Evolutionary conservation across 2,888 invertebrate genomes (phyloP).

Genomic region (Priocnemis perturbator): DNA sequence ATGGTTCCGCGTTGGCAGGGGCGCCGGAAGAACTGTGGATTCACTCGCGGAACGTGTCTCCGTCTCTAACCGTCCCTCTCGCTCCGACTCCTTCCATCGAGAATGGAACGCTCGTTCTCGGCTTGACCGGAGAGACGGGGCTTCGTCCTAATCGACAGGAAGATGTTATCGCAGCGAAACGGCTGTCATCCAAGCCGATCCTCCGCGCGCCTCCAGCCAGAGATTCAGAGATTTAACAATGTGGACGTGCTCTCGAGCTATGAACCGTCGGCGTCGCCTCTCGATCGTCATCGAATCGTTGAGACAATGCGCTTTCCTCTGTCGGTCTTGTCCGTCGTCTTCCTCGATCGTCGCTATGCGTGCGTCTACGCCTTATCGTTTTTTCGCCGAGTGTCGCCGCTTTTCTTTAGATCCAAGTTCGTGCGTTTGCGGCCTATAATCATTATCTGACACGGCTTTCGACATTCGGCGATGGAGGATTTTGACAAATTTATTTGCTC

Average conservation of each 20-base stretch:
- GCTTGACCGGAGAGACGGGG: neutral
- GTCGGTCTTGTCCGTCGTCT: neutral
- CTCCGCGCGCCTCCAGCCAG: slow-evolving; percentile 38
- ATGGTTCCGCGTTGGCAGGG: slow-evolving; percentile 36
- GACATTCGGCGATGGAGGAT: slow-evolving; percentile 1
- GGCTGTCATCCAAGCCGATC: slow-evolving; percentile 28
- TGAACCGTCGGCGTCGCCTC: neutral
- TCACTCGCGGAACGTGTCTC: slow-evolving; percentile 27
- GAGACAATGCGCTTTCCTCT: slow-evolving; percentile 38
- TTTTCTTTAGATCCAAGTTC: neutral
- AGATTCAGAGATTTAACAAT: slow-evolving; percentile 48
- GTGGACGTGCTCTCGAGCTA: slow-evolving; percentile 26
- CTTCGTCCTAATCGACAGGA: slow-evolving; percentile 10
- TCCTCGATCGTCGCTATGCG: slow-evolving; percentile 2
- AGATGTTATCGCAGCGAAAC: slow-evolving; percentile 4
- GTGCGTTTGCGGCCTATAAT: slow-evolving; percentile 58
- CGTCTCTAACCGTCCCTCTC: slow-evolving; percentile 18
- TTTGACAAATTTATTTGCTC: too few species aligned
- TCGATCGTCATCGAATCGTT: slow-evolving; percentile 39
- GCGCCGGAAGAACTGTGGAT: slow-evolving; percentile 52
- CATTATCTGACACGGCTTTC: slow-evolving; percentile 67
- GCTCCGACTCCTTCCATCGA: neutral
- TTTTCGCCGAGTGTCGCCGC: slow-evolving; percentile 19
- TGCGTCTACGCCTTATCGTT: slow-evolving; percentile 7
- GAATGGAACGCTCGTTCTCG: slow-evolving; percentile 2